These are phyloP conservation scores for Hestina assimilis DNA, from an alignment of 1,140 invertebrate genomes.

Conservation along the genomic window DNA sequence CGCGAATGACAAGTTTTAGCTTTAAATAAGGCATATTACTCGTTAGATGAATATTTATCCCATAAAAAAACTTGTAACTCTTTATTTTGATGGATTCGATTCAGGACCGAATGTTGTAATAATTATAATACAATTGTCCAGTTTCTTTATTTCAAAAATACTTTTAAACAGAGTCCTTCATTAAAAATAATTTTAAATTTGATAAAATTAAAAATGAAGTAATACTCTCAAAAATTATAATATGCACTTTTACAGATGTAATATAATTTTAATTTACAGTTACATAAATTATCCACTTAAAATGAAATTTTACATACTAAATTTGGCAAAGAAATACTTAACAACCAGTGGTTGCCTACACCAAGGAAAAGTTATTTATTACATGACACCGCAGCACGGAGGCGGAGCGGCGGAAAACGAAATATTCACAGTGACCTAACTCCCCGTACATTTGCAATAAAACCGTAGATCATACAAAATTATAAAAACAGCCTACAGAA, in stretches of 20 bases:
- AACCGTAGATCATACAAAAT: conserved; percentile 11
- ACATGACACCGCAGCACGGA: conserved; percentile 14
- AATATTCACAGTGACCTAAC: conserved; percentile 17
- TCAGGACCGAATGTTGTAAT: too few species aligned
- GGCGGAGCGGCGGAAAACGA: conserved; percentile 10
- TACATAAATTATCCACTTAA: background rate
- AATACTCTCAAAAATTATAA: too few species aligned
- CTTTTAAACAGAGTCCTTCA: too few species aligned
- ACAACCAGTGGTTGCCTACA: conserved; percentile 4
- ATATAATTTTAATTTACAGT: background rate
- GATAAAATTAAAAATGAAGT: too few species aligned
- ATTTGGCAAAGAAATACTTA: conserved; percentile 4
- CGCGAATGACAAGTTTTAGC: too few species aligned
- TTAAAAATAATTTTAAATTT: too few species aligned
- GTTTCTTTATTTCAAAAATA: too few species aligned
- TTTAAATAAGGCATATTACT: too few species aligned
- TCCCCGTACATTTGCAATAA: conserved; percentile 14
- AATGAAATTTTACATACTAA: conserved; percentile 7
- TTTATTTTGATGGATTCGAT: too few species aligned
- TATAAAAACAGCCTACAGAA: conserved; percentile 1
- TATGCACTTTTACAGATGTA: background rate
- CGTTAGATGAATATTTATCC: too few species aligned
- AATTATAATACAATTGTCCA: too few species aligned
- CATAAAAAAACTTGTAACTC: too few species aligned
- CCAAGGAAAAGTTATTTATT: conserved; percentile 17